A percentile compares a stretch with the other conserved stretches of the same genome.
Conservation (phyloP, 2,888 invertebrate genomes). For the Synanthedon myopaeformis region DNA sequence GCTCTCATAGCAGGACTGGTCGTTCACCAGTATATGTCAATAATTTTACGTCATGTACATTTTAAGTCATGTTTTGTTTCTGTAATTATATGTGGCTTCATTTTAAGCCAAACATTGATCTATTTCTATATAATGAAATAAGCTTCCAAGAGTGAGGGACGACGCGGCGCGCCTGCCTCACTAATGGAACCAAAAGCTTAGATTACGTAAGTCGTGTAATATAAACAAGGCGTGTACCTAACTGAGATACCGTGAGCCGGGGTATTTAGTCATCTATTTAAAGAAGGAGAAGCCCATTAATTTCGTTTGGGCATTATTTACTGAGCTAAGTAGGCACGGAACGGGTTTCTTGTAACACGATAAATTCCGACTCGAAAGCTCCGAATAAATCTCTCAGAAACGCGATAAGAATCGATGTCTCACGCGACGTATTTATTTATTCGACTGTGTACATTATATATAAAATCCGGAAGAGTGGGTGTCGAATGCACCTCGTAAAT, state of each 20-base stretch:
- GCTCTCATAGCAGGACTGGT: too few species aligned
- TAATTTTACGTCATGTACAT: too few species aligned
- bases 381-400: constrained; percentile 59
- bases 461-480: constrained; percentile 46
- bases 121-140: neutral
- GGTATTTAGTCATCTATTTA: constrained; percentile 69
- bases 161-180: constrained; percentile 16
- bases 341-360: constrained; percentile 60
- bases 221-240: constrained; percentile 47
- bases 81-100: too few species aligned
- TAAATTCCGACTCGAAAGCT: constrained; percentile 58
- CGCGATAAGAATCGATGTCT: constrained; percentile 68
- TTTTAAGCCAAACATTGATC: constrained; percentile 4
- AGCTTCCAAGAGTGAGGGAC: neutral
- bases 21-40: too few species aligned
- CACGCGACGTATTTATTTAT: constrained; percentile 63
- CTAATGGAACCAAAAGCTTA: constrained; percentile 50
- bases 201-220: constrained; percentile 50
- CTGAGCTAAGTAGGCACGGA: constrained; percentile 63
- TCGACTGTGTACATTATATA: constrained; percentile 25
- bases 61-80: too few species aligned
- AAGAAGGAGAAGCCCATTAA: constrained; percentile 60
- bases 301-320: constrained; percentile 63
- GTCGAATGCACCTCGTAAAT: constrained; percentile 28
- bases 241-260: constrained; percentile 53